Evolutionary conservation across 2,113 vertebrate species (phyloP).

Genomic region (Mus pahari): DNA sequence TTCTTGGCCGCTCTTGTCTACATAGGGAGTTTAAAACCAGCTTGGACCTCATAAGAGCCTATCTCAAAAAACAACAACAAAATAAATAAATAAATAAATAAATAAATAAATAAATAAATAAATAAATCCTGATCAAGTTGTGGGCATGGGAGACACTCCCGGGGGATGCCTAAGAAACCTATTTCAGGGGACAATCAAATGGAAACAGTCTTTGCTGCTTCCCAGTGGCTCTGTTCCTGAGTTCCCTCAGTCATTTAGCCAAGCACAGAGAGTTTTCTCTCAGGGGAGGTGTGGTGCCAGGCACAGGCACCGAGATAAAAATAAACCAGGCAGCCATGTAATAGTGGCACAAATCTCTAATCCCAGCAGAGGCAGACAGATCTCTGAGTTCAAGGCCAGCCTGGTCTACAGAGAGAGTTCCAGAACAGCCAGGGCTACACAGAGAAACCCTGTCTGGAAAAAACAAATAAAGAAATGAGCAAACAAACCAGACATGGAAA

Average conservation of each 20-base stretch:
- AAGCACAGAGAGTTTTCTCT: neutral
- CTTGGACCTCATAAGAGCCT: too few species aligned
- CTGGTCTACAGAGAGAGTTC: neutral
- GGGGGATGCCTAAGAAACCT: neutral
- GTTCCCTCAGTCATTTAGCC: slow-evolving; percentile 40
- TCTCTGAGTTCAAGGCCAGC: neutral
- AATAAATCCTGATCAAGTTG: too few species aligned
- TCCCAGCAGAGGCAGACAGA: neutral
- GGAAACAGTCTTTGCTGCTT: neutral
- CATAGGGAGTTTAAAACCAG: neutral
- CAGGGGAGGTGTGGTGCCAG: slow-evolving; percentile 29
- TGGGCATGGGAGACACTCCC: neutral
- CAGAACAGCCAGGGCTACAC: neutral
- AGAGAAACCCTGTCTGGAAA: neutral
- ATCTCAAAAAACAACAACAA: too few species aligned
- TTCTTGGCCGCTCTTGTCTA: neutral
- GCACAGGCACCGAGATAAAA: slow-evolving; percentile 71
- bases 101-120: too few species aligned
- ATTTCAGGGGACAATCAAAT: neutral
- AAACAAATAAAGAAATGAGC: neutral
- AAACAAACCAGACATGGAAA: slow-evolving; percentile 53
- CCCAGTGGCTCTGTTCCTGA: neutral
- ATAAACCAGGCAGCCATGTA: slow-evolving; percentile 44
- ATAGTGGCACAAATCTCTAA: neutral
- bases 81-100: too few species aligned